phyloP scores from a whole-genome alignment of 2,113 vertebrate genomes.

The Sialia sialis region DNA sequence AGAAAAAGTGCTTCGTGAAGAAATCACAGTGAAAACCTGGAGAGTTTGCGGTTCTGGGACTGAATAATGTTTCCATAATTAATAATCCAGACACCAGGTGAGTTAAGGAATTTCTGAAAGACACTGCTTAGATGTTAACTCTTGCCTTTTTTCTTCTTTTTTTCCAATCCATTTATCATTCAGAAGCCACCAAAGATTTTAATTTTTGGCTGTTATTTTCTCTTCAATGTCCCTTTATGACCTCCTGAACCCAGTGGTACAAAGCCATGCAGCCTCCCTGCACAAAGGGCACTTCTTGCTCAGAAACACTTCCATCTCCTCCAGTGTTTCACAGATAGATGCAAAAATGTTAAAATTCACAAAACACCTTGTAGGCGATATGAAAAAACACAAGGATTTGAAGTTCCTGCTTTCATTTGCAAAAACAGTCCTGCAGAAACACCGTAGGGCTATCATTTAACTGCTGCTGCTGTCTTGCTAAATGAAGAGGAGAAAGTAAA shows the following conservation, averaged over 20 bases:
- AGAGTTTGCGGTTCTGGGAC: neutral
- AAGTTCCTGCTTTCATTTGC: slow-evolving; percentile 50
- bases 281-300: neutral
- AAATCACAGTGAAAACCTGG: neutral
- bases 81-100: neutral
- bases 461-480: slow-evolving; percentile 49
- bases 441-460: slow-evolving; percentile 23
- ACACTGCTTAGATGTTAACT: neutral
- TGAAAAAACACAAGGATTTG: slow-evolving; percentile 18
- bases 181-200: neutral
- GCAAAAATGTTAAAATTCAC: slow-evolving; percentile 13
- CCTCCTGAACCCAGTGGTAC: neutral
- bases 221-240: neutral
- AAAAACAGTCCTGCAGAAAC: slow-evolving; percentile 38
- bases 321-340: neutral
- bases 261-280: neutral
- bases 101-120: neutral
- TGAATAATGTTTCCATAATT: neutral
- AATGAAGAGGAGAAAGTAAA: slow-evolving; percentile 37
- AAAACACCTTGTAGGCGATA: neutral
- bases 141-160: neutral
- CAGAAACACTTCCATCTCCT: neutral
- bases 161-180: neutral
- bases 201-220: neutral
- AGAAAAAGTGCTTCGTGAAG: neutral